Evolutionary conservation across 2,797 vertebrate species (phyloP).

Genomic region (Artibeus jamaicensis): DNA sequence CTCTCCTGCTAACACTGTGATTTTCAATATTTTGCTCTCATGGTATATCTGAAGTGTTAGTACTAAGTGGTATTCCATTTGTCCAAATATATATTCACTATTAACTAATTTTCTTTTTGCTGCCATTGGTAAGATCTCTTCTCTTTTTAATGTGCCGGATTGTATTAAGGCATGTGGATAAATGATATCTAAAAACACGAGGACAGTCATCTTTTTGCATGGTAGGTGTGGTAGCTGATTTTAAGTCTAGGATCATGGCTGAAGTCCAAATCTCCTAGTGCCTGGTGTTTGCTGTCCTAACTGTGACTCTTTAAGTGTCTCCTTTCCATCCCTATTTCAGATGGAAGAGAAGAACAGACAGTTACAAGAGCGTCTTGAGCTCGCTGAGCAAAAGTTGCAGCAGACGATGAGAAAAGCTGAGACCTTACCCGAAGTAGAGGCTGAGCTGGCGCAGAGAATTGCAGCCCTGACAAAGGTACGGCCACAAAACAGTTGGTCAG

Average conservation of each 20-base stretch:
- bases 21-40: not conserved
- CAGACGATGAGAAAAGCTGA: constrained; percentile 99
- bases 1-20: not conserved
- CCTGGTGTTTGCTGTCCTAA: not conserved
- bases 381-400: constrained; percentile 98
- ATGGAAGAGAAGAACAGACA: constrained; percentile 99
- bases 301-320: not conserved
- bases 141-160: not conserved
- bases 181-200: not conserved
- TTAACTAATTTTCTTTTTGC: not conserved
- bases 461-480: constrained; percentile 97
- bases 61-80: not conserved
- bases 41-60: not conserved
- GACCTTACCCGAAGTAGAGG: constrained; percentile 98
- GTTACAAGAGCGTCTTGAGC: constrained; percentile 95
- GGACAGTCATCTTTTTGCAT: not conserved
- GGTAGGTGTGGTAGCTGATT: not conserved
- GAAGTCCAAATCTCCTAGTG: not conserved
- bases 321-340: constrained; percentile 78
- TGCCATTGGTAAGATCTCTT: not conserved
- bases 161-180: not conserved
- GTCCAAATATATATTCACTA: not conserved
- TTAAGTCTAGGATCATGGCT: not conserved
- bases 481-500: constrained; percentile 21
- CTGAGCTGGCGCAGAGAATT: constrained; percentile 97